Percentiles rank a stretch among this genome's conserved stretches.
phyloP scores from a whole-genome alignment of 2,113 vertebrate species.

The Cygnus buccinator region DNA sequence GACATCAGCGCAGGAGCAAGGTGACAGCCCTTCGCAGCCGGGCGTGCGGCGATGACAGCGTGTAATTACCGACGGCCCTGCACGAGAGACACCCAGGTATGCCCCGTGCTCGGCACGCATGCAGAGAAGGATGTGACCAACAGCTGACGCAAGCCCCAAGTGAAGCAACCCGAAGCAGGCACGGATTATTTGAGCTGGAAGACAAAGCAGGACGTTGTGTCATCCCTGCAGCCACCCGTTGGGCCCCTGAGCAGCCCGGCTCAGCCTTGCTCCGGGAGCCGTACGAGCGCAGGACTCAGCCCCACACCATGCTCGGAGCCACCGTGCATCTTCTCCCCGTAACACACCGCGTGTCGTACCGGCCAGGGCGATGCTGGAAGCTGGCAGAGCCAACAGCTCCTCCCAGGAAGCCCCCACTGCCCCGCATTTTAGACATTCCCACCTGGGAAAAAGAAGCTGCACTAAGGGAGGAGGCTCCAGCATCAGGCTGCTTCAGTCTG shows the following conservation, averaged over 20 bases:
- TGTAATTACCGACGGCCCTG: neutral
- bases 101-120: fast-evolving
- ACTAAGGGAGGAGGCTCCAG: fast-evolving
- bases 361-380: neutral
- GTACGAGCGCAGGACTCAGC: no score
- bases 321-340: fast-evolving
- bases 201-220: fast-evolving
- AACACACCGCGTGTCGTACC: no score
- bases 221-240: fast-evolving
- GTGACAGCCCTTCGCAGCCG: fast-evolving
- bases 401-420: neutral
- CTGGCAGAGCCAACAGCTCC: neutral
- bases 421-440: fast-evolving
- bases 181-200: fast-evolving
- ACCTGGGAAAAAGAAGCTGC: neutral
- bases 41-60: fast-evolving
- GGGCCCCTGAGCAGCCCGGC: fast-evolving
- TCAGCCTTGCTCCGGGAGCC: neutral
- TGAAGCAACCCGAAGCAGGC: neutral
- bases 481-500: neutral
- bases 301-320: no score
- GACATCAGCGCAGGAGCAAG: fast-evolving
- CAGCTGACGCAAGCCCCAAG: neutral
- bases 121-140: neutral
- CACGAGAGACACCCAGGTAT: neutral